phyloP scores from a whole-genome alignment of 2,888 invertebrate genomes.

The Cataglyphis livida region DNA sequence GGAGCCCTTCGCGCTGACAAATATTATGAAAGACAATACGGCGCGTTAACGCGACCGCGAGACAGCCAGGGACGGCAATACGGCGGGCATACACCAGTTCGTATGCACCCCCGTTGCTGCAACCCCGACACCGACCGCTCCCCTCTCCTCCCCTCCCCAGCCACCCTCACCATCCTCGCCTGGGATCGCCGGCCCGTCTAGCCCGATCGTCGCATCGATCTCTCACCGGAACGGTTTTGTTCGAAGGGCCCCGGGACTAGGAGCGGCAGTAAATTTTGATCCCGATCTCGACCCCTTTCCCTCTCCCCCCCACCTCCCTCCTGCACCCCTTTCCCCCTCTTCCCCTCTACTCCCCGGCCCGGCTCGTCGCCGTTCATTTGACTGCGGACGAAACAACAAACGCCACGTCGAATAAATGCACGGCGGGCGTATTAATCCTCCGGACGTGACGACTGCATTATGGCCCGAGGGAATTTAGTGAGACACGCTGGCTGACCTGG shows the following conservation, averaged over 20 bases:
- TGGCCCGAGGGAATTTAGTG: constrained; percentile 58
- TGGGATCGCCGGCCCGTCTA: constrained; percentile 21
- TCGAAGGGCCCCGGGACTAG: constrained; percentile 58
- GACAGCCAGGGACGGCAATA: constrained; percentile 15
- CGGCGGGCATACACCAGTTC: constrained; percentile 6
- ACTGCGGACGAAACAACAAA: constrained; percentile 63
- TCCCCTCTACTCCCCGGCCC: background rate
- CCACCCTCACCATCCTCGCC: constrained; percentile 13
- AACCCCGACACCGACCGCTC: background rate
- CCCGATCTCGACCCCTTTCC: constrained; percentile 10
- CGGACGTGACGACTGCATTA: constrained; percentile 68
- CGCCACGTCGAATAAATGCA: constrained; percentile 67
- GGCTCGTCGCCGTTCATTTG: constrained; percentile 53
- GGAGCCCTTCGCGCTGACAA: constrained; percentile 17
- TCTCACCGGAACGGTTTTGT: constrained; percentile 68
- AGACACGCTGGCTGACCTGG: constrained; percentile 29
- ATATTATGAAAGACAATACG: constrained; percentile 50
- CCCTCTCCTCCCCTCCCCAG: background rate
- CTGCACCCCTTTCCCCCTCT: background rate
- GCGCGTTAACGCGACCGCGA: constrained; percentile 32
- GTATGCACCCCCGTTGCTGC: constrained; percentile 28
- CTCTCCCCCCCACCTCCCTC: constrained; percentile 31
- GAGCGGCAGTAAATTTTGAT: constrained; percentile 63
- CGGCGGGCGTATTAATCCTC: constrained; percentile 65
- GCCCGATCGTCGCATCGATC: constrained; percentile 54